These are phyloP conservation scores for Phalloptychus januarius DNA, from an alignment of 2,797 vertebrate genomes.

Conservation along the genomic window DNA sequence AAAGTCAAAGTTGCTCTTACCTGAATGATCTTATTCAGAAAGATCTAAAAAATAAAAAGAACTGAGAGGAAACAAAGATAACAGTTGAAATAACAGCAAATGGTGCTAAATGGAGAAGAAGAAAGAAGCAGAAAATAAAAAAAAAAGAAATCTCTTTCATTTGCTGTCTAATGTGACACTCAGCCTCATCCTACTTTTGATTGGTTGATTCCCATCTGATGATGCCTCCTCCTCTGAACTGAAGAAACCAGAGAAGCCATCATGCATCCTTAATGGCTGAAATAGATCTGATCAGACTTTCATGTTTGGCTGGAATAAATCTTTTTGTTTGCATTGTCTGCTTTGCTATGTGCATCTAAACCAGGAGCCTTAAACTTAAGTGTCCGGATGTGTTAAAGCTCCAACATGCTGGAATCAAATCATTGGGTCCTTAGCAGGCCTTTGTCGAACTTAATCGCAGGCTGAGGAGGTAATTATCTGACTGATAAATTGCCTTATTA, in stretches of 20 bases:
- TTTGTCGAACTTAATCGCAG: not conserved
- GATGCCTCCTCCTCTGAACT: not conserved
- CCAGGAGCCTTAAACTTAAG: not conserved
- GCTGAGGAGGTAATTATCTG: not conserved
- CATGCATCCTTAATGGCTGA: not conserved
- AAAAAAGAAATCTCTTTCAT: not conserved
- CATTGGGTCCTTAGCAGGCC: not conserved
- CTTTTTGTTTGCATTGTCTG: not conserved
- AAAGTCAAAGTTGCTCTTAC: not conserved
- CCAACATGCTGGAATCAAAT: not conserved
- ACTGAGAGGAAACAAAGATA: not conserved
- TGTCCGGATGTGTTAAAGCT: not conserved
- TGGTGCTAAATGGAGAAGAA: not conserved
- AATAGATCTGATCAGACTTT: not conserved
- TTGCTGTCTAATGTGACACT: not conserved
- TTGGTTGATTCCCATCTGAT: not conserved
- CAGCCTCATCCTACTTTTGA: not conserved
- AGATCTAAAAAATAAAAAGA: not conserved
- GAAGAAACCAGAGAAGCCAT: not conserved
- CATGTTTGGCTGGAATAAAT: not conserved
- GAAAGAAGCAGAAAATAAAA: not conserved
- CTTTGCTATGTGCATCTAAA: not conserved
- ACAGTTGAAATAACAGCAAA: not conserved
- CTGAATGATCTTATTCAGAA: not conserved
- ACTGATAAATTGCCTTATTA: not conserved